Conservation (phyloP, 2,888 invertebrate species). For the Parnassius glacialis region DNA sequence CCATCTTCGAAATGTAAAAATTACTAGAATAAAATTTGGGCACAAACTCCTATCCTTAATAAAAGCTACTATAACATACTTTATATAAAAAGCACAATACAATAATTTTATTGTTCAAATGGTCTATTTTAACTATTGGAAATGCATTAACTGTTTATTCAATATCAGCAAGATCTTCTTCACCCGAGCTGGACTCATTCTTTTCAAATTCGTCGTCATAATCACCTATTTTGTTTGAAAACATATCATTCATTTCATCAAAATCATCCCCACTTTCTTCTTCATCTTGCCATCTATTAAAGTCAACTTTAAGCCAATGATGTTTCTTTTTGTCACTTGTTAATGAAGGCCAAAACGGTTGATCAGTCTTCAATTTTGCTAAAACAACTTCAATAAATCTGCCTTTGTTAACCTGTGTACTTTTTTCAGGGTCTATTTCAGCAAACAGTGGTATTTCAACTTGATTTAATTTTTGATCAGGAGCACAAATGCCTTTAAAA, state of each 20-base stretch:
- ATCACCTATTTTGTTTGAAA: conserved; percentile 55
- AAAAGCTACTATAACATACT: conserved; percentile 23
- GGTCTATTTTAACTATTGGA: conserved; percentile 35
- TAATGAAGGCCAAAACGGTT: conserved; percentile 92
- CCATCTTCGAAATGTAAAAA: too few species aligned
- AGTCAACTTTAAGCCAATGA: conserved; percentile 98
- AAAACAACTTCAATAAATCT: conserved; percentile 87
- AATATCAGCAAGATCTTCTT: conserved; percentile 86
- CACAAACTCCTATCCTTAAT: conserved; percentile 21
- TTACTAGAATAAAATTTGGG: background rate
- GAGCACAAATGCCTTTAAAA: conserved; percentile 92
- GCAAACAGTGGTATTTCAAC: conserved; percentile 91
- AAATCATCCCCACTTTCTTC: conserved; percentile 92
- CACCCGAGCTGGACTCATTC: conserved; percentile 86
- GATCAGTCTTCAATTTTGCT: conserved; percentile 83
- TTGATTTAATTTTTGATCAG: conserved; percentile 91
- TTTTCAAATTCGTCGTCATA: conserved; percentile 65
- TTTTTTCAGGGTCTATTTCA: conserved; percentile 91
- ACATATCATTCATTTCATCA: conserved; percentile 58
- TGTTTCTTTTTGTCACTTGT: conserved; percentile 93
- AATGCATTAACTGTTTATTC: conserved; percentile 62
- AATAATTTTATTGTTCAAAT: conserved; percentile 22
- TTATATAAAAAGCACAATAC: conserved; percentile 21
- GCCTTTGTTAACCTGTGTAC: conserved; percentile 84
- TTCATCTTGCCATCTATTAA: conserved; percentile 98